Evolutionary conservation across 2,113 vertebrate genomes (phyloP).

Genomic region (Muscicapa adusta): DNA sequence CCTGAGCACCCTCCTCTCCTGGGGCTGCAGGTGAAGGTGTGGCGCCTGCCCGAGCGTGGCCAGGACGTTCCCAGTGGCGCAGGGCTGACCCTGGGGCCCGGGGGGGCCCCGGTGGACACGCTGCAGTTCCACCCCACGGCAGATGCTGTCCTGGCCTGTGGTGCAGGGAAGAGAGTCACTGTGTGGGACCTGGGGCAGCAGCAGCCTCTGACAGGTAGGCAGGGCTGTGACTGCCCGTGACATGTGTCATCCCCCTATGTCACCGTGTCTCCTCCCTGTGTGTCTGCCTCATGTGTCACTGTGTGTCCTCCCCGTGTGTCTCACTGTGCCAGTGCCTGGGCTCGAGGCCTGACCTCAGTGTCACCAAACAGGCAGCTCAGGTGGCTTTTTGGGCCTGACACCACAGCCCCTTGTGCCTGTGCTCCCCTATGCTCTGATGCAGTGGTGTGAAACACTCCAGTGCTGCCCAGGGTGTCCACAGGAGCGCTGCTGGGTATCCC

Average conservation of each 20-base stretch:
- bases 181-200: conserved; percentile 82
- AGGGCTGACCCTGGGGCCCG: conserved; percentile 71
- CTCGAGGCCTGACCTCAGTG: rapidly evolving
- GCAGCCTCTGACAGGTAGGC: conserved; percentile 81
- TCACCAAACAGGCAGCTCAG: rapidly evolving
- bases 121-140: conserved; percentile 88
- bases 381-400: neutral
- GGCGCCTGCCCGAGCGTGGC: conserved; percentile 72
- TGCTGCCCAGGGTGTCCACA: rapidly evolving
- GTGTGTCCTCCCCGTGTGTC: neutral
- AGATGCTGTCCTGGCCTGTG: conserved; percentile 77
- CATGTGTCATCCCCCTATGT: neutral
- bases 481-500: neutral
- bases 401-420: rapidly evolving
- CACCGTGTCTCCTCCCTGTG: neutral
- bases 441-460: rapidly evolving
- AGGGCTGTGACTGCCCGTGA: neutral
- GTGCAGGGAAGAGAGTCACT: conserved; percentile 52
- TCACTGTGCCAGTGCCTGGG: rapidly evolving
- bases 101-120: conserved; percentile 63
- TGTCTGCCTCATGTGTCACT: neutral
- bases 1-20: neutral
- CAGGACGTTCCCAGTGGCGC: conserved; percentile 59
- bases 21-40: conserved; percentile 85
- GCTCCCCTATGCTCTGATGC: rapidly evolving